These are phyloP conservation scores for Epinotia nisella DNA, from an alignment of 2,888 invertebrate genomes.

Conservation along the genomic window DNA sequence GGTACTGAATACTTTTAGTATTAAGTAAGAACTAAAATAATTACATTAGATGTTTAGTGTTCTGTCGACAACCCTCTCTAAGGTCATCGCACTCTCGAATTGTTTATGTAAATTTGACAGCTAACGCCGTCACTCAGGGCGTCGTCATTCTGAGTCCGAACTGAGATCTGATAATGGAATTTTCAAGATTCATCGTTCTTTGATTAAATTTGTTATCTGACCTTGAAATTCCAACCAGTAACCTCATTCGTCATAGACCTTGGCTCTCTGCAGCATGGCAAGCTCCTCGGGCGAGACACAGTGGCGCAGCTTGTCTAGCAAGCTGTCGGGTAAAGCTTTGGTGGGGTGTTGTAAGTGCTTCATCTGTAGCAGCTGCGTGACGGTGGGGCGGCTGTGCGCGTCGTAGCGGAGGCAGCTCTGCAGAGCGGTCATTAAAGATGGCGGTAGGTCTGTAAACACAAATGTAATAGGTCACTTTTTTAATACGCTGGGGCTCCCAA, in stretches of 20 bases:
- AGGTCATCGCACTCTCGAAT: background rate
- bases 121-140: background rate
- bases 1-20: too few species aligned
- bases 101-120: too few species aligned
- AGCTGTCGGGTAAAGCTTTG: conserved; percentile 50
- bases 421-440: conserved; percentile 86
- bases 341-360: conserved; percentile 64
- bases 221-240: background rate
- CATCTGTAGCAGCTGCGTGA: conserved; percentile 87
- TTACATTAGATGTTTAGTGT: too few species aligned
- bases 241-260: conserved; percentile 46
- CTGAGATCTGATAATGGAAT: background rate
- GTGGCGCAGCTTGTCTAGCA: conserved; percentile 63
- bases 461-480: background rate
- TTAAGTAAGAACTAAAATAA: too few species aligned
- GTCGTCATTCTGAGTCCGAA: background rate
- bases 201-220: background rate
- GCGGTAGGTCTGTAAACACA: conserved; percentile 76
- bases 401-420: conserved; percentile 90
- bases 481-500: too few species aligned
- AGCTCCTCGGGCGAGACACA: conserved; percentile 64
- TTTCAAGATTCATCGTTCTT: background rate
- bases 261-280: conserved; percentile 63
- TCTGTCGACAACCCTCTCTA: background rate
- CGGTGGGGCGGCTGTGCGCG: conserved; percentile 89